Conservation (phyloP, 2,888 invertebrate genomes). For the Rhamphomyia laevipes region DNA sequence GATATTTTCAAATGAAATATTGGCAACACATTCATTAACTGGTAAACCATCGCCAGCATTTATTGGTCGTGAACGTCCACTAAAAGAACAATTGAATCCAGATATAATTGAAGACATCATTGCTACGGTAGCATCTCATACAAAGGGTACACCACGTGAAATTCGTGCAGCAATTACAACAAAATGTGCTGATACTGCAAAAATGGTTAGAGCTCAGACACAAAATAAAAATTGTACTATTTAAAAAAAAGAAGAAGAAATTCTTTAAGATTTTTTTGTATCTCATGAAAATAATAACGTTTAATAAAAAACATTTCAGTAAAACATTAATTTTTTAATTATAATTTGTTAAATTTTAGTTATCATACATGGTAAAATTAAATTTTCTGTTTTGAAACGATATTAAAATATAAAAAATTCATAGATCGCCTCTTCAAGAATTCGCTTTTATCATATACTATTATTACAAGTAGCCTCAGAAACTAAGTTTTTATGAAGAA, state of each 20-base stretch:
- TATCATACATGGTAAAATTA: too few species aligned
- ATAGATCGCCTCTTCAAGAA: too few species aligned
- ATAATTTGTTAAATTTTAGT: too few species aligned
- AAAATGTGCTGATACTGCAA: slow-evolving; percentile 50
- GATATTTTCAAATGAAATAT: slow-evolving; percentile 42
- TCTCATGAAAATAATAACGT: background rate
- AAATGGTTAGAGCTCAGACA: slow-evolving; percentile 36
- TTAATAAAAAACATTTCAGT: too few species aligned
- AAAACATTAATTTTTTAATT: too few species aligned
- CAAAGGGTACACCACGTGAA: slow-evolving; percentile 41
- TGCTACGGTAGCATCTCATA: slow-evolving; percentile 39
- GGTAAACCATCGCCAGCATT: slow-evolving; percentile 47
- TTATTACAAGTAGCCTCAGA: too few species aligned
- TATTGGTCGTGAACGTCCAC: slow-evolving; percentile 25
- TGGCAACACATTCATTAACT: slow-evolving; percentile 47
- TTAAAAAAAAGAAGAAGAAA: background rate
- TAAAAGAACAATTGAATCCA: slow-evolving; percentile 37
- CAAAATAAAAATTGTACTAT: background rate
- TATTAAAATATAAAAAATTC: too few species aligned
- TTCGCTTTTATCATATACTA: too few species aligned
- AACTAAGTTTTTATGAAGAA: too few species aligned
- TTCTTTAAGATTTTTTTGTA: background rate
- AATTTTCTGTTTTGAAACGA: too few species aligned
- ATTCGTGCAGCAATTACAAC: slow-evolving; percentile 46
- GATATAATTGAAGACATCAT: slow-evolving; percentile 44